phyloP scores from a whole-genome alignment of 2,888 invertebrate genomes.

The Drosophila atripex region DNA sequence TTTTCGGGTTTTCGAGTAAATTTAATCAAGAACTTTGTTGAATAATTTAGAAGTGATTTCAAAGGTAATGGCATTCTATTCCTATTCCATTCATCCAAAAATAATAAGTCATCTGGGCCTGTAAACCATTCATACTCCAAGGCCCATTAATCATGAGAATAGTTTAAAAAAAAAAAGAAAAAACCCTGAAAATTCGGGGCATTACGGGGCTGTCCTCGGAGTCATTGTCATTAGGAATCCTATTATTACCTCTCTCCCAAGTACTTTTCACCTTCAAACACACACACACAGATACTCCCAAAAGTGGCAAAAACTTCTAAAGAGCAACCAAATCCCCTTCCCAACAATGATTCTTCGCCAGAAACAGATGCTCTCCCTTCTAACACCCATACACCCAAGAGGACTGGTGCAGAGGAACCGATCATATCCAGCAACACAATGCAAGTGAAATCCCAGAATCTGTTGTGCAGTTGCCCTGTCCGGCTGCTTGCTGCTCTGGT shows the following conservation, averaged over 20 bases:
- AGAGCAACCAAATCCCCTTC: slow-evolving; percentile 21
- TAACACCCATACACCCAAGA: too few species aligned
- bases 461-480: slow-evolving; percentile 46
- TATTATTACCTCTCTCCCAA: slow-evolving; percentile 55
- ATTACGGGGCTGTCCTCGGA: slow-evolving; percentile 12
- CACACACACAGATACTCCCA: slow-evolving; percentile 3
- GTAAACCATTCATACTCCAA: too few species aligned
- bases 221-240: slow-evolving; percentile 41
- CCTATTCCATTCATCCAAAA: slow-evolving; percentile 14
- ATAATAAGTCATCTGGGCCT: too few species aligned
- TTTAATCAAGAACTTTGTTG: neutral
- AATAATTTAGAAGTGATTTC: neutral
- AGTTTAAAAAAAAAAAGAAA: too few species aligned
- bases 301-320: slow-evolving; percentile 28
- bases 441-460: slow-evolving; percentile 71
- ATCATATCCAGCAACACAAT: slow-evolving; percentile 71
- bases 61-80: neutral
- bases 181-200: slow-evolving; percentile 1
- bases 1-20: slow-evolving; percentile 6
- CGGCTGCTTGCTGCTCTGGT: slow-evolving; percentile 6
- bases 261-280: slow-evolving; percentile 67
- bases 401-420: slow-evolving; percentile 33
- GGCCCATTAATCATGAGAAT: neutral
- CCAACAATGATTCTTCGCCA: slow-evolving; percentile 7
- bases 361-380: slow-evolving; percentile 68